Conservation (phyloP, 2,113 vertebrate species). For the Eudyptes chrysolophus region DNA sequence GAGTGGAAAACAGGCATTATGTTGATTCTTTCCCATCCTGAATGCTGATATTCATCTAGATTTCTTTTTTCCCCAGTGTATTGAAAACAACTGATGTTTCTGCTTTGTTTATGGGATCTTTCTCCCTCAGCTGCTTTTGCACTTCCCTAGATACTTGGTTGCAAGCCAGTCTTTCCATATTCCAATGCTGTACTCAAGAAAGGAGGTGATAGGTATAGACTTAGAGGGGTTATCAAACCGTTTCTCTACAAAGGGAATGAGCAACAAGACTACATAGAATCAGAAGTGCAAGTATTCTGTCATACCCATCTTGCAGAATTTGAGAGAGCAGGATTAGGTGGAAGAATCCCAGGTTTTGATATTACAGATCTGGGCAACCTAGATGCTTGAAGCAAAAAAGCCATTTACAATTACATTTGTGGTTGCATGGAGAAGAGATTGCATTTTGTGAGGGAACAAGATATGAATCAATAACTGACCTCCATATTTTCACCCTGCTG, state of each 20-base stretch:
- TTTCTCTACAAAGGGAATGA: background rate
- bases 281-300: slow-evolving; percentile 13
- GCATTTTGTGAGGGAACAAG: background rate
- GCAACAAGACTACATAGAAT: background rate
- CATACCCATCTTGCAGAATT: background rate
- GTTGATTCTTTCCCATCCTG: background rate
- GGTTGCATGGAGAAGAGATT: background rate
- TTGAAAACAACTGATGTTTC: background rate
- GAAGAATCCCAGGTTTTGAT: background rate
- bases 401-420: background rate
- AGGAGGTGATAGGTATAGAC: background rate
- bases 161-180: background rate
- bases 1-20: background rate
- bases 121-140: background rate
- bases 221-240: background rate
- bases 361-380: background rate
- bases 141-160: background rate
- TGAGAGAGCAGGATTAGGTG: background rate
- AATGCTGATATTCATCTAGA: background rate
- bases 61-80: background rate
- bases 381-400: background rate
- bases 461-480: background rate
- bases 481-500: background rate
- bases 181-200: background rate
- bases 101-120: background rate